phyloP scores from a whole-genome alignment of 2,113 vertebrate species.

The Phrynosoma blainvillii region DNA sequence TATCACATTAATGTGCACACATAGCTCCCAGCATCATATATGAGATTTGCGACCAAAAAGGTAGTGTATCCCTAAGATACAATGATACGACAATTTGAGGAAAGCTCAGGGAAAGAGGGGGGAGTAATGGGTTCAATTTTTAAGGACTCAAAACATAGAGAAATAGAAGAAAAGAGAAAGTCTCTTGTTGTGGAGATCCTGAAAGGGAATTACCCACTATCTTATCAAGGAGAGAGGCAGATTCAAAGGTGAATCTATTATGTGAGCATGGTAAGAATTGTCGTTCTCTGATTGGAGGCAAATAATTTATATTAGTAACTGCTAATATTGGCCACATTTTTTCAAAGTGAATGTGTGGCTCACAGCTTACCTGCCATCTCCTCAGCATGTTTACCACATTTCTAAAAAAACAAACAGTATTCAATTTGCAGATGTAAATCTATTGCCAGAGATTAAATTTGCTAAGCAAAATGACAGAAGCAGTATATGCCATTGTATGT shows the following conservation, averaged over 20 bases:
- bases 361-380: neutral
- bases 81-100: neutral
- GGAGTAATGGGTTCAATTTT: neutral
- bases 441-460: conserved; percentile 13
- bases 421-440: neutral
- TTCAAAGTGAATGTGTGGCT: neutral
- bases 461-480: conserved; percentile 47
- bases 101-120: neutral
- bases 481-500: conserved; percentile 48
- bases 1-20: no score
- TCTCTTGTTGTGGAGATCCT: no score
- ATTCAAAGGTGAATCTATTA: neutral
- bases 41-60: no score
- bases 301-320: neutral
- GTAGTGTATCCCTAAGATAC: no score
- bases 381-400: no score
- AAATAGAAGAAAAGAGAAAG: no score
- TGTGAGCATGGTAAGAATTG: neutral
- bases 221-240: neutral
- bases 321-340: neutral
- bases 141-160: neutral
- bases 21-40: no score
- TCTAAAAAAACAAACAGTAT: no score
- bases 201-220: no score
- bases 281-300: neutral